Base-by-base conservation (phyloP, 2,888 invertebrate genomes). In the Drosophila demipolita region DNA sequence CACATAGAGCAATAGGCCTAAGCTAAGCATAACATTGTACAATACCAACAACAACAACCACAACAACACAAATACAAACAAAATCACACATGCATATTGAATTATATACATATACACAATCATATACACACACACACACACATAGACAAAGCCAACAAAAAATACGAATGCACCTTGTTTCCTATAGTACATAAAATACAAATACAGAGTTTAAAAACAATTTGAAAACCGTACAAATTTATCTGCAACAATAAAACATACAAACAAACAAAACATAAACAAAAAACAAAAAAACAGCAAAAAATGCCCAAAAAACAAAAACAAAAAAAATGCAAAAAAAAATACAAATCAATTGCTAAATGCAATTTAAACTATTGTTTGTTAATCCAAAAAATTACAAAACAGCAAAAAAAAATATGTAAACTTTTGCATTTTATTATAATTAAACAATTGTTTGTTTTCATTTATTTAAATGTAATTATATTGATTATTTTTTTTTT, bases 211-310 rank as follows among this genome's bases (percentile, higher is more conserved):
- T 63, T 60, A 68, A 75, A 82, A 64, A 79, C 79, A 79, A 79
- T 77, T 75, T 79, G 75, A 77, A 73, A 89, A 82, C 87, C 89
- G 89, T 86, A 86, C 89, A 86, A 86, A 86, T 86, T 86, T 89
- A 80, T 84, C 67, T 75, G 62, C 68, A 74, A 81, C 85, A 83
- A 73, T 69, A 75, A 69, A 69, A 71, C 52, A 68, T 20, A 48
- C 58, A 75, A 29, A 61, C 62, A 52, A 53, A 48, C 32, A 33
- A 69, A 54, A 73, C 52, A 40, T 60, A 52, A 40, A 52, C 62
- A 74, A 68, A 60, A 73, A 64, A 6, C 6, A 29, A 75, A 79
- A 66, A 66, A 69, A 66, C 52, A 33, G 52, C 55, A 61, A 79
- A 66, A 77, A 57, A 61, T 36, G 61, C 20, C 38, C 45, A 15